These are phyloP conservation scores for Isaurus tuberculatus DNA, from an alignment of 92 coral and sea anemone species.

Conservation along the genomic window DNA sequence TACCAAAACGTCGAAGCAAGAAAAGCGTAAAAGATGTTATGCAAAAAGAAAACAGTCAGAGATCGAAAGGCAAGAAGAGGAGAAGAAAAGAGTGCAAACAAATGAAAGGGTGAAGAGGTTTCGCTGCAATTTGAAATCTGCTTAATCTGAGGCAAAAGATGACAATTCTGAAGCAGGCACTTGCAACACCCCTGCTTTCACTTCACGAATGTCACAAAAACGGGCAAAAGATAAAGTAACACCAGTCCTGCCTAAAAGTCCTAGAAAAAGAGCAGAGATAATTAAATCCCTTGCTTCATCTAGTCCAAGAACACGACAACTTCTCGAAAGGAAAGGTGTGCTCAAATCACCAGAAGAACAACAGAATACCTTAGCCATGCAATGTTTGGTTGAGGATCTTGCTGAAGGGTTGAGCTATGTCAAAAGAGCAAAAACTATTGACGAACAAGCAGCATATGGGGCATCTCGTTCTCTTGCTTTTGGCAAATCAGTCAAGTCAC, in stretches of 20 bases:
- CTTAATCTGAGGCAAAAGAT: neutral
- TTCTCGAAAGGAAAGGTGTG: neutral
- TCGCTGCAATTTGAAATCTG: neutral
- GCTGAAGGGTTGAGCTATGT: neutral
- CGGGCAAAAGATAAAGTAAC: constrained; percentile 14
- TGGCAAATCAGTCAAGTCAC: too few species aligned
- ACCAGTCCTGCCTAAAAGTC: constrained; percentile 11
- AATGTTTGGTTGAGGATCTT: constrained; percentile 1
- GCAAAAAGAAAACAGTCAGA: too few species aligned
- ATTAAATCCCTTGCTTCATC: constrained; percentile 8
- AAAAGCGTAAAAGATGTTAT: too few species aligned
- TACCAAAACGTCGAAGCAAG: too few species aligned
- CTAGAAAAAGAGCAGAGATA: constrained; percentile 10
- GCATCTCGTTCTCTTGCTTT: constrained; percentile 3
- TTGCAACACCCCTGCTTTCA: neutral
- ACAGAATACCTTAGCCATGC: constrained; percentile 5
- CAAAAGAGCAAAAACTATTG: constrained; percentile 13
- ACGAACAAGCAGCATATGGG: constrained; percentile 16
- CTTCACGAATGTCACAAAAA: neutral
- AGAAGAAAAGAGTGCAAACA: too few species aligned
- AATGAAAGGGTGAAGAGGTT: neutral
- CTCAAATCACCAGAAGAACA: constrained; percentile 10
- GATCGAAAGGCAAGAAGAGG: too few species aligned
- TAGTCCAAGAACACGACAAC: too few species aligned
- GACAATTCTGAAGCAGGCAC: constrained; percentile 16